A percentile compares a stretch with the other conserved stretches of the same genome.
phyloP scores from a whole-genome alignment of 1,140 invertebrate species.

The Kradibia gibbosae region DNA sequence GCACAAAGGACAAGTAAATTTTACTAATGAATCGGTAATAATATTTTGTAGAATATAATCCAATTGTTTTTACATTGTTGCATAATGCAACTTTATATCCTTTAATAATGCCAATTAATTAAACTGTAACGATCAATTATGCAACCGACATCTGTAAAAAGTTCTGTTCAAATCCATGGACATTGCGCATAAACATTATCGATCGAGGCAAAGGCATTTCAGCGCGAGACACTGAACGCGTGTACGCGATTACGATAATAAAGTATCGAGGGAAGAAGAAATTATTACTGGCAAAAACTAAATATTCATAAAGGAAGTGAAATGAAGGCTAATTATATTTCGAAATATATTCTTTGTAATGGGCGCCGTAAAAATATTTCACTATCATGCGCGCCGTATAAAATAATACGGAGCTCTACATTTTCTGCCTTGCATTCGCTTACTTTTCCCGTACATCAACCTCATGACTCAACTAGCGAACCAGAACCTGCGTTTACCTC shows the following conservation, averaged over 20 bases:
- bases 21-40: too few relatives aligned
- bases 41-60: too few relatives aligned
- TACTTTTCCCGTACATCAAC: conserved; percentile 39
- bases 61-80: too few relatives aligned
- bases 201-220: background rate
- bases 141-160: background rate
- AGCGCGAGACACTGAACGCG: background rate
- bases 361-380: conserved; percentile 13
- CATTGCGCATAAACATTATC: background rate
- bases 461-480: conserved; percentile 37
- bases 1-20: too few relatives aligned
- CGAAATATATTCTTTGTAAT: background rate
- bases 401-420: conserved; percentile 38
- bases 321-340: conserved; percentile 13
- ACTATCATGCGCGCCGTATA: conserved; percentile 1
- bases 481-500: conserved; percentile 34
- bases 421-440: conserved; percentile 38
- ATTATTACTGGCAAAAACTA: background rate
- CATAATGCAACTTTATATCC: too few relatives aligned
- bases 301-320: conserved; percentile 12
- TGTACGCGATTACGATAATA: background rate
- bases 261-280: background rate
- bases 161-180: background rate
- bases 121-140: background rate
- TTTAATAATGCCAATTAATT: too few relatives aligned